Evolutionary conservation across 1,140 invertebrate species (phyloP).

Genomic region (Drosophila watanabei): DNA sequence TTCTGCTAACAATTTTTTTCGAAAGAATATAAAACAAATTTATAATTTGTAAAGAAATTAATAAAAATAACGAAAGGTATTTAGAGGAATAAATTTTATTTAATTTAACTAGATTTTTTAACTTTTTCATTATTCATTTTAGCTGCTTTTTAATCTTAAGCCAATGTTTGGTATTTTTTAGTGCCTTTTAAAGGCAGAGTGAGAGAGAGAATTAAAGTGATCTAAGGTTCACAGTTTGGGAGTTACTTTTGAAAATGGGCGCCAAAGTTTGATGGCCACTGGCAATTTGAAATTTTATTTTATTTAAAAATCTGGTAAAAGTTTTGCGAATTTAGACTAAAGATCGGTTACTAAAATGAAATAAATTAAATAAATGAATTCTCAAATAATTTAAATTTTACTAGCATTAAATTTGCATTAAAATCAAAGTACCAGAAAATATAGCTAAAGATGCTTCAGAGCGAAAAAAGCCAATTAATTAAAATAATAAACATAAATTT

Average conservation of each 20-base stretch:
- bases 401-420: too few relatives aligned
- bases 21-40: background rate
- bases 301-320: background rate
- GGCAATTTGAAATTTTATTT: slow-evolving; percentile 11
- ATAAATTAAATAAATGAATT: background rate
- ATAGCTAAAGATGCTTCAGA: background rate
- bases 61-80: fast-evolving
- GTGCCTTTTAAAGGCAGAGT: background rate
- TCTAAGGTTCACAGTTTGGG: slow-evolving; percentile 25
- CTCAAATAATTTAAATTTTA: background rate
- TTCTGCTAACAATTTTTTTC: background rate
- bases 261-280: slow-evolving; percentile 20
- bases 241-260: slow-evolving; percentile 1
- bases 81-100: background rate
- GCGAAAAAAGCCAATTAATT: slow-evolving; percentile 7
- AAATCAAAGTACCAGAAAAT: background rate
- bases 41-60: background rate
- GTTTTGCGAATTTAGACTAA: background rate
- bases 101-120: background rate
- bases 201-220: background rate
- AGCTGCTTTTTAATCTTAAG: background rate
- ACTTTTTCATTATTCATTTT: background rate
- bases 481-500: slow-evolving; percentile 20
- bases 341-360: background rate
- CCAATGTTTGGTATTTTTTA: background rate